Conservation (phyloP, 2,113 vertebrate genomes). For the Crotalus helleri region DNA sequence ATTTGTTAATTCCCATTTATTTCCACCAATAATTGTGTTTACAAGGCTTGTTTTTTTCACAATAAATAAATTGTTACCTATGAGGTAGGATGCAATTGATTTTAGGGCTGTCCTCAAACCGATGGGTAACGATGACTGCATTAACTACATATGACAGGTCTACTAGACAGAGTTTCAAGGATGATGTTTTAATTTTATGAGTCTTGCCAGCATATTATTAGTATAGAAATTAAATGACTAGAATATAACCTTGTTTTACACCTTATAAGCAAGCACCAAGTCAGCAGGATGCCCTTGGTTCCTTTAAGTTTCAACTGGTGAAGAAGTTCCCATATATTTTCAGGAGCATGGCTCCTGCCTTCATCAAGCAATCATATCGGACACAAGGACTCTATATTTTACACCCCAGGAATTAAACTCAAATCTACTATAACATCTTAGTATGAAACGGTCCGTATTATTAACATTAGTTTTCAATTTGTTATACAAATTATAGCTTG, state of each 20-base stretch:
- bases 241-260: not conserved
- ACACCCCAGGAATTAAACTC: not conserved
- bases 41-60: not conserved
- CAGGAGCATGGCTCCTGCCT: not conserved
- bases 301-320: not conserved
- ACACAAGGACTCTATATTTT: not conserved
- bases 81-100: not conserved
- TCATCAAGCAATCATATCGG: not conserved
- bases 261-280: not conserved
- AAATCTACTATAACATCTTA: not conserved
- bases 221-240: not conserved
- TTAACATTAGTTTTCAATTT: conserved; percentile 22
- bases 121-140: not conserved
- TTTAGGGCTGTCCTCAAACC: too few species aligned
- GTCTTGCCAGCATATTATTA: not conserved
- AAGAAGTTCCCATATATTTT: not conserved
- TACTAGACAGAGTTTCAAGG: not conserved
- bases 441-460: not conserved
- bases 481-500: conserved; percentile 13
- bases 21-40: not conserved
- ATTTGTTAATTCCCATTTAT: not conserved
- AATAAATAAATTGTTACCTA: not conserved
- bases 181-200: not conserved
- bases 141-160: too few species aligned
- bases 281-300: not conserved